Evolutionary conservation across 2,113 vertebrate genomes (phyloP).

Genomic region (Piprites chloris): DNA sequence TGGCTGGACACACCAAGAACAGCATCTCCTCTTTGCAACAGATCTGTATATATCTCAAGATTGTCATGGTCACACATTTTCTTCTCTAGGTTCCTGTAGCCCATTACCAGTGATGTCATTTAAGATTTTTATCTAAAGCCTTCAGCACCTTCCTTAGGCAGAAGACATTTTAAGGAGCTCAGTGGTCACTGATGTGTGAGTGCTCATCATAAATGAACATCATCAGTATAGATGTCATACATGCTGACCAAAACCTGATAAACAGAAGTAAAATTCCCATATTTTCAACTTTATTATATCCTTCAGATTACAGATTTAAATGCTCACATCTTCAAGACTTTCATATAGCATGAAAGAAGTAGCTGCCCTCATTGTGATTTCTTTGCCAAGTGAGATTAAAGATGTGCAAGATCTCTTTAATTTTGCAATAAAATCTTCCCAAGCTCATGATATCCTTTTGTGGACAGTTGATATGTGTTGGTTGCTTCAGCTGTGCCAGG

Average conservation of each 20-base stretch:
- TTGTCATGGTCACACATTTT: neutral
- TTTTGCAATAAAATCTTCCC: neutral
- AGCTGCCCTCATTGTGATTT: neutral
- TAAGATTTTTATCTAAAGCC: neutral
- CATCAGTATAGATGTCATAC: neutral
- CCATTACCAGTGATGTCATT: neutral
- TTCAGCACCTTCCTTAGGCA: neutral
- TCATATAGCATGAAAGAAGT: neutral
- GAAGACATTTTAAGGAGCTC: neutral
- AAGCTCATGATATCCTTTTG: neutral
- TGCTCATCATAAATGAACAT: neutral
- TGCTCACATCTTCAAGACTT: neutral
- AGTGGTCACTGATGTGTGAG: neutral
- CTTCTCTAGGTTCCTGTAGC: neutral
- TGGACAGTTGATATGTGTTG: neutral
- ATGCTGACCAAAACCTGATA: neutral
- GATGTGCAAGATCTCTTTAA: neutral
- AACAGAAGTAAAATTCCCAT: neutral
- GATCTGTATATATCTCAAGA: neutral
- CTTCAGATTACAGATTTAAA: neutral
- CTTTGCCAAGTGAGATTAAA: constrained; percentile 6
- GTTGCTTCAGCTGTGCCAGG: neutral
- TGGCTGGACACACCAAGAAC: neutral
- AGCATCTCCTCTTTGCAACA: neutral
- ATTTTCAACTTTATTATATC: neutral